Evolutionary conservation across 2,113 vertebrate genomes (phyloP).

Genomic region (Tichodroma muraria): DNA sequence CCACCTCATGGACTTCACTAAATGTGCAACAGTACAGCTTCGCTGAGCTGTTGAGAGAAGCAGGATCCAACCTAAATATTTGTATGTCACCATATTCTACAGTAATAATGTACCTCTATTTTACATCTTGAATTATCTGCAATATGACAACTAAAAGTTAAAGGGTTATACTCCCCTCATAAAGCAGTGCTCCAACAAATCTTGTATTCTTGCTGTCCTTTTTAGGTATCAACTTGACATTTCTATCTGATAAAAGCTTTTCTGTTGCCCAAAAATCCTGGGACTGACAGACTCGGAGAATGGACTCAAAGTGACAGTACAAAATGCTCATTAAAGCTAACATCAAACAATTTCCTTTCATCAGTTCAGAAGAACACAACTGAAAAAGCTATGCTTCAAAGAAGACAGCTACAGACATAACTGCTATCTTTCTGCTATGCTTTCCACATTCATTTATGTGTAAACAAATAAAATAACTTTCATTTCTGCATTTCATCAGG

Average conservation of each 20-base stretch:
- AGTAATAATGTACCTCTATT: not conserved
- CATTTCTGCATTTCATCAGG: not conserved
- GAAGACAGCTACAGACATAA: not conserved
- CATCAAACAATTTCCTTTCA: not conserved
- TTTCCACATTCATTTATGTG: not conserved
- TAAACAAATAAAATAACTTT: constrained; percentile 15
- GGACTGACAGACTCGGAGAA: not conserved
- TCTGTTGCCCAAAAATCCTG: not conserved
- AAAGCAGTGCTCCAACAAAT: not conserved
- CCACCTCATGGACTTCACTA: not conserved
- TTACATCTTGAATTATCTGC: not conserved
- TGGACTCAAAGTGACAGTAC: not conserved
- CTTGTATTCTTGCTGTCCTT: not conserved
- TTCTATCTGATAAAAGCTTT: not conserved
- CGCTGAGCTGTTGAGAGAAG: not conserved
- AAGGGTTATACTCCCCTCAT: not conserved
- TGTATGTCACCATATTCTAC: not conserved
- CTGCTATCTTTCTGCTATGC: not conserved
- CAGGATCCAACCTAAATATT: not conserved
- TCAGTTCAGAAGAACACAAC: not conserved
- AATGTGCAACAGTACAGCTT: not conserved
- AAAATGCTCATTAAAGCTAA: constrained; percentile 17
- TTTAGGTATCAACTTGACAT: not conserved
- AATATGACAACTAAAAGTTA: not conserved
- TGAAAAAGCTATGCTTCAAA: not conserved